These are phyloP conservation scores for Crocodylus rhombifer DNA, from an alignment of 2,797 vertebrate species.

Conservation along the genomic window DNA sequence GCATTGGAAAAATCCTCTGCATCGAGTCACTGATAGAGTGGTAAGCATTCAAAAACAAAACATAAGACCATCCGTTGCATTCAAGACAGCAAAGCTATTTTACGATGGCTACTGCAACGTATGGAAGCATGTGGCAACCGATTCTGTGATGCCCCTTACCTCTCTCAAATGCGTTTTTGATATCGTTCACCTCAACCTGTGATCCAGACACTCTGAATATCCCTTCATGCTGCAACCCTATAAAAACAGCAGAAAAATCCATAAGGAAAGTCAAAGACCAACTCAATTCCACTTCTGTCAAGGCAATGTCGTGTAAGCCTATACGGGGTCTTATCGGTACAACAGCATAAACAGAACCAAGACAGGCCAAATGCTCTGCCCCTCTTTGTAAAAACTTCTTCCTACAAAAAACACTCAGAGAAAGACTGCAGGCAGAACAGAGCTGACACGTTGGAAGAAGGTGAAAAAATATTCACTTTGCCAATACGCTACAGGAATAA, in stretches of 20 bases:
- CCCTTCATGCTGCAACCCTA: conserved; percentile 96
- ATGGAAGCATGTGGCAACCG: fast-evolving
- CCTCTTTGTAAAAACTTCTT: neutral
- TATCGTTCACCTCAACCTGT: conserved; percentile 98
- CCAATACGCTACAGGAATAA: neutral
- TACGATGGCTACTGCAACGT: neutral
- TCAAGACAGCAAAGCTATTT: neutral
- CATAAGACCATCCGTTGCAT: fast-evolving
- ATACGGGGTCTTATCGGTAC: neutral
- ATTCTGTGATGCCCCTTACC: conserved; percentile 79
- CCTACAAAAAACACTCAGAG: neutral
- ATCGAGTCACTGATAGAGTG: neutral
- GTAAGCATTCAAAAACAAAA: neutral
- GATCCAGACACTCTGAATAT: conserved; percentile 98
- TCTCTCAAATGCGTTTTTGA: conserved; percentile 99
- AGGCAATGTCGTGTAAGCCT: neutral
- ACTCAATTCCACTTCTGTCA: neutral
- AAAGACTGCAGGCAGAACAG: neutral
- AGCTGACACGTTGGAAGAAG: neutral
- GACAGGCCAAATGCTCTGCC: neutral
- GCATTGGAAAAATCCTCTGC: neutral
- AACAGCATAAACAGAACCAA: fast-evolving
- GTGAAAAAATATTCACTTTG: neutral
- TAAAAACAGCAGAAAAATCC: neutral
- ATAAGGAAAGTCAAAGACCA: neutral